phyloP scores from a whole-genome alignment of 2,888 invertebrate genomes.

The Melinopterus prodromus region DNA sequence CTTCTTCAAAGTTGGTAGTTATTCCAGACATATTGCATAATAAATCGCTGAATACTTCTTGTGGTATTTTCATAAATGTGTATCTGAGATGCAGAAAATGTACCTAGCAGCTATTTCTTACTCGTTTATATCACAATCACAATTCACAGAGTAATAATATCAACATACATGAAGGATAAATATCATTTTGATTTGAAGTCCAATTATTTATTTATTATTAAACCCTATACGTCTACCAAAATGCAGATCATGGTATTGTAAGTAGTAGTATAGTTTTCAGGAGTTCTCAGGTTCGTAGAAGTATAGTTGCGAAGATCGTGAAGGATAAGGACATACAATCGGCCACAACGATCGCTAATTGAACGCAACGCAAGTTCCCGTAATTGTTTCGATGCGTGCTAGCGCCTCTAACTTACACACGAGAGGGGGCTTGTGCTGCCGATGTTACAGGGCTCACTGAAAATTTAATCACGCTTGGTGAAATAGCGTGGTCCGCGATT shows the following conservation, averaged over 20 bases:
- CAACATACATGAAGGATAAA: too few relatives aligned
- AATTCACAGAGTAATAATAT: too few relatives aligned
- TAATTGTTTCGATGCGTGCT: constrained; percentile 57
- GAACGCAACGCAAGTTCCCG: constrained; percentile 53
- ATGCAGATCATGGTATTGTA: not conserved
- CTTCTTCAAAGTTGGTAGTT: too few relatives aligned
- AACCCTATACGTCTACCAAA: too few relatives aligned
- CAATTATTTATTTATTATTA: too few relatives aligned
- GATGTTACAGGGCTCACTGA: not conserved
- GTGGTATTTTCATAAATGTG: too few relatives aligned
- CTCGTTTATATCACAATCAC: too few relatives aligned
- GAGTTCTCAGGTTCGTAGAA: not conserved
- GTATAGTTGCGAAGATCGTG: constrained; percentile 46
- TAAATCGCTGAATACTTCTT: too few relatives aligned
- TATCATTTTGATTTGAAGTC: too few relatives aligned
- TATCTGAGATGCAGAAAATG: too few relatives aligned
- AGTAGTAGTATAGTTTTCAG: not conserved
- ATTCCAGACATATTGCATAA: too few relatives aligned
- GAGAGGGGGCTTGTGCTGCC: not conserved
- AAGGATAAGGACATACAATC: constrained; percentile 44
- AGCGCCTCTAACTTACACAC: constrained; percentile 25
- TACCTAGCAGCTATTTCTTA: too few relatives aligned
- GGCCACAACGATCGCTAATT: constrained; percentile 51
- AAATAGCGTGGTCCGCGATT: not conserved
- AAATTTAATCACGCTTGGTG: not conserved